phyloP scores from a whole-genome alignment of 2,888 invertebrate species.

The Dryobotodes eremita region DNA sequence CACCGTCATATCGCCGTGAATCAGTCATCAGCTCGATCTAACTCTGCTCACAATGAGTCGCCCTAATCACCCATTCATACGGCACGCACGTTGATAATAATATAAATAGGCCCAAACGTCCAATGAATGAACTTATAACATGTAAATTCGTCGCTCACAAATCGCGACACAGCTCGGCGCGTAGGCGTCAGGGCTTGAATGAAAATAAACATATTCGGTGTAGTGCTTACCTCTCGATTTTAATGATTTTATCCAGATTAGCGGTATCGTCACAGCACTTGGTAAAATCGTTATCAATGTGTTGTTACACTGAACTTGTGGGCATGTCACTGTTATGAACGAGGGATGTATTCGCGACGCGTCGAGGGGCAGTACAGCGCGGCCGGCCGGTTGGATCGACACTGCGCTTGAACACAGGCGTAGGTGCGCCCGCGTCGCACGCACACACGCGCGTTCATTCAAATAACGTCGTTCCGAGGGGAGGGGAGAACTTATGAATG shows the following conservation, averaged over 20 bases:
- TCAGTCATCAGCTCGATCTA: constrained; percentile 74
- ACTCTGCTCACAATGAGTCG: constrained; percentile 73
- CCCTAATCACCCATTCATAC: constrained; percentile 86
- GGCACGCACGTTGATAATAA: constrained; percentile 85
- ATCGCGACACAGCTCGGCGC: constrained; percentile 88
- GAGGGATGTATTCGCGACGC: constrained; percentile 73
- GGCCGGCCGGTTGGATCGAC: constrained; percentile 80
- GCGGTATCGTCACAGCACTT: constrained; percentile 84
- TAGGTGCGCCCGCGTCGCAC: constrained; percentile 84
- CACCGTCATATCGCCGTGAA: constrained; percentile 73
- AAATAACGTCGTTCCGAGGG: constrained; percentile 73
- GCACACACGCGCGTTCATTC: constrained; percentile 85
- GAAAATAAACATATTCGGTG: constrained; percentile 85
- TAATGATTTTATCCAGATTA: constrained; percentile 89
- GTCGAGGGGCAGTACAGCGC: constrained; percentile 70
- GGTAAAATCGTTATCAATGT: constrained; percentile 76
- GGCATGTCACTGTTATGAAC: constrained; percentile 82
- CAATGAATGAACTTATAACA: constrained; percentile 89
- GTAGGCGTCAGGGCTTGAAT: constrained; percentile 88
- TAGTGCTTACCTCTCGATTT: constrained; percentile 87
- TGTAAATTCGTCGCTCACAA: constrained; percentile 90
- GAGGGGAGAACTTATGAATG: constrained; percentile 89
- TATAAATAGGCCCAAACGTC: constrained; percentile 86
- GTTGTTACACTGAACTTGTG: constrained; percentile 83
- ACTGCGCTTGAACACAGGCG: constrained; percentile 77